Evolutionary conservation across 2,113 vertebrate genomes (phyloP).

Genomic region (Melozone crissalis): DNA sequence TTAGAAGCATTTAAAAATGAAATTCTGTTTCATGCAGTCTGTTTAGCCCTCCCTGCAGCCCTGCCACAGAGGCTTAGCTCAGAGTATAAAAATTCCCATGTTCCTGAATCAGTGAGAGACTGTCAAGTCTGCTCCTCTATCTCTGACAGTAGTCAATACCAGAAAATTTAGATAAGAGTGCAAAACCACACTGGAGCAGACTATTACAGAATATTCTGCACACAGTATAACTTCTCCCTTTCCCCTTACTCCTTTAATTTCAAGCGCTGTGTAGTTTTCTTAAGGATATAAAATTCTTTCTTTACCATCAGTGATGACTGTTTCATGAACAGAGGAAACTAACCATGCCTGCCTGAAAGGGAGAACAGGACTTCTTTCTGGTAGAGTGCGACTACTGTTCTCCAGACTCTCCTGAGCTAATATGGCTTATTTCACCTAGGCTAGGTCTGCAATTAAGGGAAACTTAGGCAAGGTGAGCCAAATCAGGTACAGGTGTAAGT

Average conservation of each 20-base stretch:
- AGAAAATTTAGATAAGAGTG: background rate
- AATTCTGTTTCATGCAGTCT: background rate
- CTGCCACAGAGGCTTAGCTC: background rate
- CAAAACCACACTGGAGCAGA: background rate
- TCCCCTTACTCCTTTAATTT: background rate
- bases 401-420: background rate
- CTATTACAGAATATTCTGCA: background rate
- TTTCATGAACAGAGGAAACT: background rate
- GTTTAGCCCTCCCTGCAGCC: background rate
- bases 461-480: background rate
- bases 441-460: background rate
- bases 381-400: background rate
- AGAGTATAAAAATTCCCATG: background rate
- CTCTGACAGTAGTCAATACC: background rate
- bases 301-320: background rate
- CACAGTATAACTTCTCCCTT: background rate
- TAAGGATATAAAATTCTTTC: background rate
- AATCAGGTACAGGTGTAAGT: slow-evolving; percentile 20
- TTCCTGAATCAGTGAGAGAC: background rate
- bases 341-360: background rate
- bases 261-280: background rate
- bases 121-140: background rate
- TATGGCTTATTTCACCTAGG: background rate
- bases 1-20: background rate
- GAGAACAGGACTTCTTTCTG: background rate